Evolutionary conservation across 37 sponge, comb jelly and placozoan genomes (phyloP).

Genomic region (Diacarnus erythraeanus): DNA sequence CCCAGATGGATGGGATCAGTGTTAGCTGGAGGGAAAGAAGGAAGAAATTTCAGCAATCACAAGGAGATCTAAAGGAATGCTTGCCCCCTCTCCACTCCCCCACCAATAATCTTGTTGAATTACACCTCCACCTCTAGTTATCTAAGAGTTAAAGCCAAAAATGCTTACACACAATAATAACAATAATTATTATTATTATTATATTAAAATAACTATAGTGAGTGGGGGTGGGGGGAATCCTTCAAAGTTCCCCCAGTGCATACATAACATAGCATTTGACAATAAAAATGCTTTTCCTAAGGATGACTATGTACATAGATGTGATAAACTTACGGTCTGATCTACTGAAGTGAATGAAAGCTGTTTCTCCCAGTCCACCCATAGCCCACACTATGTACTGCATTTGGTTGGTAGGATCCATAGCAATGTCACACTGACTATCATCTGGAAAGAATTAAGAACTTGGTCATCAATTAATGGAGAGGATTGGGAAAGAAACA

Average conservation of each 20-base stretch:
- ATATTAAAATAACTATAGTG: too few relatives aligned
- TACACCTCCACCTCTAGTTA: too few relatives aligned
- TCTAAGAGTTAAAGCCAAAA: too few relatives aligned
- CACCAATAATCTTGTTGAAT: not conserved
- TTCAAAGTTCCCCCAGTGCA: too few relatives aligned
- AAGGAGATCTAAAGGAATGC: not conserved
- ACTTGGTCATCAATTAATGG: not conserved
- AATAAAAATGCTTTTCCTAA: too few relatives aligned
- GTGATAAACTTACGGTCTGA: constrained; percentile 12
- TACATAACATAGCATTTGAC: too few relatives aligned
- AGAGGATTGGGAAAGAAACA: too few relatives aligned
- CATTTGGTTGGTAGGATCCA: constrained; percentile 24
- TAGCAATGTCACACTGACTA: constrained; percentile 4
- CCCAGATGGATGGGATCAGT: constrained; percentile 21
- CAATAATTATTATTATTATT: too few relatives aligned
- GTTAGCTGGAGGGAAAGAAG: not conserved
- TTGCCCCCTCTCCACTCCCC: not conserved
- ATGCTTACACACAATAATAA: too few relatives aligned
- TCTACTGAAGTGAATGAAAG: constrained; percentile 45
- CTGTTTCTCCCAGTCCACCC: constrained; percentile 54
- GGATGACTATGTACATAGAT: too few relatives aligned
- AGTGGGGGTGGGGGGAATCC: too few relatives aligned
- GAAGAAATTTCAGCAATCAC: not conserved
- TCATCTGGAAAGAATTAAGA: not conserved
- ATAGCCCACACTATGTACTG: constrained; percentile 68